A percentile compares a stretch with the other conserved stretches of the same genome.
phyloP scores from a whole-genome alignment of 2,113 vertebrate species.

The Antennarius striatus region DNA sequence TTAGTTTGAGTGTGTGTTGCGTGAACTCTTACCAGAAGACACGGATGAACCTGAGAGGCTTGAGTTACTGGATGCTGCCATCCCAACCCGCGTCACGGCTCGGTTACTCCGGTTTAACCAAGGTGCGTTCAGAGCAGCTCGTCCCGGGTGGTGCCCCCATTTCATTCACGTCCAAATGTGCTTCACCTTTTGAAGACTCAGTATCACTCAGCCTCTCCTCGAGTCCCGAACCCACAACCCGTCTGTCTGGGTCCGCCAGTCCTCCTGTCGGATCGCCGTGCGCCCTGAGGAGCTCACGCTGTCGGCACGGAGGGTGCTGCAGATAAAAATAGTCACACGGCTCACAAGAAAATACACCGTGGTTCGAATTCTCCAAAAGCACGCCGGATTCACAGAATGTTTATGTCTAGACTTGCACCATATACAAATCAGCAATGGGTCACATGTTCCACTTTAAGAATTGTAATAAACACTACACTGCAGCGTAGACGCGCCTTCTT shows the following conservation, averaged over 20 bases:
- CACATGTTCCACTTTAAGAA: conserved; percentile 80
- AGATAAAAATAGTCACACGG: conserved; percentile 10
- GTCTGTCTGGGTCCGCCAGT: conserved; percentile 31
- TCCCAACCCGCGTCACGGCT: conserved; percentile 68
- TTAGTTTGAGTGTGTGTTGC: background rate
- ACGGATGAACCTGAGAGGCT: conserved; percentile 95
- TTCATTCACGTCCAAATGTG: conserved; percentile 36
- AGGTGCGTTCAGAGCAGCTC: conserved; percentile 67
- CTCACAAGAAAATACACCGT: background rate
- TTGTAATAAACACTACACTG: conserved; percentile 69
- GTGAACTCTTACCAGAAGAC: conserved; percentile 89
- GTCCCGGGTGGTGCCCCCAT: conserved; percentile 72
- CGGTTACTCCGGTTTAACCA: conserved; percentile 72
- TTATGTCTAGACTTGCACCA: conserved; percentile 35
- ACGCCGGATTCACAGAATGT: background rate
- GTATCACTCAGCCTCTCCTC: conserved; percentile 33
- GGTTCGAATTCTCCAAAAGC: conserved; percentile 10
- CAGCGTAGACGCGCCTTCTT: conserved; percentile 79
- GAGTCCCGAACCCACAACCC: conserved; percentile 5
- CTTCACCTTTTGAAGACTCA: conserved; percentile 40
- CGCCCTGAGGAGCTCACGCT: conserved; percentile 33
- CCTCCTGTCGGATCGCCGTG: conserved; percentile 13
- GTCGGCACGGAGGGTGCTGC: conserved; percentile 30
- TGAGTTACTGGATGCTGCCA: conserved; percentile 98
- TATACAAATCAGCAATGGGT: conserved; percentile 40